Evolutionary conservation across 2,888 invertebrate genomes (phyloP).

Genomic region (Hemistola chrysoprasaria): DNA sequence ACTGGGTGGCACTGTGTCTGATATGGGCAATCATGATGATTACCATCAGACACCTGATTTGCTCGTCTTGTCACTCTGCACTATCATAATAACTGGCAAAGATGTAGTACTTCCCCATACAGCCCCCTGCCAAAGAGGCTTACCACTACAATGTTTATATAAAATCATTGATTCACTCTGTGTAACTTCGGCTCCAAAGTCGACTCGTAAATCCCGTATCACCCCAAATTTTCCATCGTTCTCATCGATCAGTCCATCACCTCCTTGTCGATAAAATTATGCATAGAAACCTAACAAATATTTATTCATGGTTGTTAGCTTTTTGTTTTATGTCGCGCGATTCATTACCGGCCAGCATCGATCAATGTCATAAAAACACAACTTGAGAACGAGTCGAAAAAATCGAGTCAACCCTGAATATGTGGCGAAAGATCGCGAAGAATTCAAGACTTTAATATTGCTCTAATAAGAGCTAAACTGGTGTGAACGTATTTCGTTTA

Average conservation of each 20-base stretch:
- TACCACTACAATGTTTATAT: too few species aligned
- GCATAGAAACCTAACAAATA: conserved; percentile 45
- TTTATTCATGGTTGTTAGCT: conserved; percentile 51
- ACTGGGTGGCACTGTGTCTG: too few species aligned
- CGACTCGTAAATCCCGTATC: too few species aligned
- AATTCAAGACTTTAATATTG: conserved; percentile 5
- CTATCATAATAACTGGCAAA: too few species aligned
- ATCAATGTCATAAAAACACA: conserved; percentile 43
- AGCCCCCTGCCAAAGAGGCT: too few species aligned
- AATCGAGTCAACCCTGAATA: conserved; percentile 8
- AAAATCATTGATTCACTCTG: too few species aligned
- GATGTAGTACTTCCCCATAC: too few species aligned
- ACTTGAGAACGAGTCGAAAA: conserved; percentile 29
- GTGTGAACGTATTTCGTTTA: not conserved
- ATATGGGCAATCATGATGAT: too few species aligned
- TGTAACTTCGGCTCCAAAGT: too few species aligned
- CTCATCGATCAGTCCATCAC: not conserved
- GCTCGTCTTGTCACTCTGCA: too few species aligned
- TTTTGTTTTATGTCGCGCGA: conserved; percentile 37
- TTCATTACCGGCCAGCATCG: conserved; percentile 42
- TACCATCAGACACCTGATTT: too few species aligned
- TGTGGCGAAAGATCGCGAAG: conserved; percentile 1
- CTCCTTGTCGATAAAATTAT: conserved; percentile 40
- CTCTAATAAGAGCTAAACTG: conserved; percentile 3
- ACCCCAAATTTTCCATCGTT: too few species aligned